These are phyloP conservation scores for Synanthedon myopaeformis DNA, from an alignment of 2,888 invertebrate genomes.

Conservation along the genomic window DNA sequence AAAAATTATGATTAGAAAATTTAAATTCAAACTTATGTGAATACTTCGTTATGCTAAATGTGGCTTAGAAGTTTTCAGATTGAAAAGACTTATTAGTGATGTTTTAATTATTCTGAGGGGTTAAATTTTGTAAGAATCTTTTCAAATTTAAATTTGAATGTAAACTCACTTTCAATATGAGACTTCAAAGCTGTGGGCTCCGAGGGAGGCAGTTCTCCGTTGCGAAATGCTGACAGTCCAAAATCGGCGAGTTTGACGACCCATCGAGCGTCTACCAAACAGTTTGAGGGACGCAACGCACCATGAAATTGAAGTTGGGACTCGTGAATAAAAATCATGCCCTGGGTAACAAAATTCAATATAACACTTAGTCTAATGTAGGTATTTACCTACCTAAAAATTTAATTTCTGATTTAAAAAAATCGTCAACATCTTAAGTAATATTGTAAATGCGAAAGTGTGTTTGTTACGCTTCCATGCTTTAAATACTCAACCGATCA, in stretches of 20 bases:
- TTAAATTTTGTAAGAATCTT: background rate
- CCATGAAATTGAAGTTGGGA: conserved; percentile 90
- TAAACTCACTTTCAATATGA: conserved; percentile 77
- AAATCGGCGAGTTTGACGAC: conserved; percentile 94
- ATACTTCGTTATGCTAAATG: no score
- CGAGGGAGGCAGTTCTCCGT: conserved; percentile 75
- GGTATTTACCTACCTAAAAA: no score
- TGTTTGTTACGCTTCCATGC: no score
- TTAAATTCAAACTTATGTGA: no score
- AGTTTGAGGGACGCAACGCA: conserved; percentile 89
- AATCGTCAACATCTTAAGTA: no score
- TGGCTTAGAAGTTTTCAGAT: no score
- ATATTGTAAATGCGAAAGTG: no score
- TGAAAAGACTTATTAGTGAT: no score
- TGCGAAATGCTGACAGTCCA: conserved; percentile 88
- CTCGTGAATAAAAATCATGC: conserved; percentile 91
- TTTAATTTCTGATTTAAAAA: no score
- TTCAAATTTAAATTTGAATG: background rate
- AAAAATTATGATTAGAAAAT: no score
- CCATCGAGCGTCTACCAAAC: conserved; percentile 94
- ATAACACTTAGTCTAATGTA: no score
- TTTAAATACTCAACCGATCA: no score
- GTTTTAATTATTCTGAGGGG: background rate
- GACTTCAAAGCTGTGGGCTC: conserved; percentile 72
- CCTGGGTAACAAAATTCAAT: conserved; percentile 58